Base-by-base conservation (phyloP, 2,113 vertebrate species). In the Nesogale talazaci region DNA sequence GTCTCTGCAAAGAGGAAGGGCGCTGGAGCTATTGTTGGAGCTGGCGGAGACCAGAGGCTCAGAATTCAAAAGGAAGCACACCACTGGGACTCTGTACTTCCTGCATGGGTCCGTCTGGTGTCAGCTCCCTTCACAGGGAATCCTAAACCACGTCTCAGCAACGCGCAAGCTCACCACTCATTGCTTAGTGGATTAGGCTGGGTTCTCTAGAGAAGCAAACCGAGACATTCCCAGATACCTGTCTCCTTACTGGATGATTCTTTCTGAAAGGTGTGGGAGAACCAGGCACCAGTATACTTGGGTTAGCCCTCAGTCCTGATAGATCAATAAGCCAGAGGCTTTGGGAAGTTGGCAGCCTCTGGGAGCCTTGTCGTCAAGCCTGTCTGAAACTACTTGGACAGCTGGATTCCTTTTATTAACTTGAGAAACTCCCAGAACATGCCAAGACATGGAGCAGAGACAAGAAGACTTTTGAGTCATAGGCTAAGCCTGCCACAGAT, bases 21-120 rank as follows among this genome's bases (percentile, higher is more conserved):
- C 67, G 31, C 20, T 22, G 25, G 59, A 59, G 40, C 0, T n/a
- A 12, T 15, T 9, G 4, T 9, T 31, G 6, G 80, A 74, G 91
- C 31, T 25, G 1, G 23, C 10, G 56, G 46, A 77, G 42, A 46
- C 10, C 20, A 34, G 12, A 10, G 11, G 1, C n/a, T 31, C 75
- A 38, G 1, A 11, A 2, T 27, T 0, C 9, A 59, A 88, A 85
- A 27, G 23, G 6, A 59, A 42, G 27, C 12, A n/a, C 2, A 2
- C 31, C n/a, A 40, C 22, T 4, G 10, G 25, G 57, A 56, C 27
- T 40, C 72, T 3, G 0, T 8, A 17, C 31, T 10, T 69, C 16
- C 3, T 2, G 0, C 31, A 17, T 1, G 0, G 12, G 23, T 42
- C 3, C 61, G 6, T 52, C 46, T 52, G 17, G 22, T 0, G 0